A percentile compares a stretch with the other conserved stretches of the same genome.
Conservation (phyloP, 2,888 invertebrate species). For the Oasisia sp. region DNA sequence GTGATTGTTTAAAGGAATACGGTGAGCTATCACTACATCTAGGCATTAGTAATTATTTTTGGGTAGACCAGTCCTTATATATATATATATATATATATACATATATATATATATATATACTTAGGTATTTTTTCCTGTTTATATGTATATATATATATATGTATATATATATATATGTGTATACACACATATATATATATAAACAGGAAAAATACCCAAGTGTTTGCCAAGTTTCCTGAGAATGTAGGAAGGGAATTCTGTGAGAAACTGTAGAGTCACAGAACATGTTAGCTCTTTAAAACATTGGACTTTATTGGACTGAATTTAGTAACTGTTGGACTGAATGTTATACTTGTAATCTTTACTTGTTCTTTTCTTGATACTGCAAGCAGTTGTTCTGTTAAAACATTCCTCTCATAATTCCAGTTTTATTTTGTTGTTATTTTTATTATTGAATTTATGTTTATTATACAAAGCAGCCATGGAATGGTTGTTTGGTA, state of each 20-base stretch:
- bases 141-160: no score
- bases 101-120: no score
- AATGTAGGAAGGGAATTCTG: background rate
- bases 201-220: background rate
- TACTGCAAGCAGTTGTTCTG: background rate
- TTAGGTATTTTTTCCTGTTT: no score
- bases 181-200: no score
- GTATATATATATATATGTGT: no score
- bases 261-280: background rate
- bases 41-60: background rate
- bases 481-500: background rate
- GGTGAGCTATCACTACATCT: background rate
- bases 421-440: background rate
- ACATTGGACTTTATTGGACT: background rate
- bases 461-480: background rate
- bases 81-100: background rate
- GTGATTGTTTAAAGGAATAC: background rate
- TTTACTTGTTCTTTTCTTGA: background rate
- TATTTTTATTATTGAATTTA: background rate
- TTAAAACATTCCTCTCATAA: constrained; percentile 8
- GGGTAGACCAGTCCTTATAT: background rate
- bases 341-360: background rate
- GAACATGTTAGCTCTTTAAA: background rate
- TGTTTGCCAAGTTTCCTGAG: background rate
- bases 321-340: background rate